Evolutionary conservation across 2,888 invertebrate species (phyloP), one percentile per base, ranked within the genome.

Genomic region (Drosophila kanekoi): DNA sequence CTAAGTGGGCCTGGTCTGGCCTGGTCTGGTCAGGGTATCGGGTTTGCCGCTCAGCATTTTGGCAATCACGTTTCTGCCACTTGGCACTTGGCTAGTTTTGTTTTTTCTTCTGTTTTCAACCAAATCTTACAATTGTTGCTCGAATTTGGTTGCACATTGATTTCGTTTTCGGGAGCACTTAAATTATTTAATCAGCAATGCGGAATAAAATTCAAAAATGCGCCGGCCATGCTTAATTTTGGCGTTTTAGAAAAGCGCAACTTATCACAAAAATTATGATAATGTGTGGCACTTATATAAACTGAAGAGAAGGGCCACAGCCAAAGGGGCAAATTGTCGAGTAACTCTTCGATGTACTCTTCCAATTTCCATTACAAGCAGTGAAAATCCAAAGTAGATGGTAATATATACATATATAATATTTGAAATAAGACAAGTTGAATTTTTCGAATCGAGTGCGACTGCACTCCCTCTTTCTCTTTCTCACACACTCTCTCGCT

Each of bases 51-150:
- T 62, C 67, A 83, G 83, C 70, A 73, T 77, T 63, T 73, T 65
- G 77, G 63, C 60, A 89, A 89, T 89, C 89, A 90, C 90, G 90
- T 89, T 84, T 79, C 78, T 90, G 90, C 80, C 89, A 87, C 90
- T 90, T 90, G 84, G 74, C 87, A 84, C 84, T 77, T 68, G 77
- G 56, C 65, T 63, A 20, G 35, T 14, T 32, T 16, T 40, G 3
- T 40, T 59, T 65, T 65, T 35, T 28, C 23, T 47, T 67, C 67
- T 40, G 45, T 40, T 40, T 58, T 60, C 33, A 28, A 16, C 60
- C 45, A 61, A 59, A 52, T 62, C 47, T 49, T 59, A 72, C 69
- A 76, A 72, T 79, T 76, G 80, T 56, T 47, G 80, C 35, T 28
- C 52, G 51, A 38, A 52, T 51, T 57, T 52, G 57, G 43, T 35